phyloP scores from a whole-genome alignment of 2,797 vertebrate species.

The Rhinella marina region DNA sequence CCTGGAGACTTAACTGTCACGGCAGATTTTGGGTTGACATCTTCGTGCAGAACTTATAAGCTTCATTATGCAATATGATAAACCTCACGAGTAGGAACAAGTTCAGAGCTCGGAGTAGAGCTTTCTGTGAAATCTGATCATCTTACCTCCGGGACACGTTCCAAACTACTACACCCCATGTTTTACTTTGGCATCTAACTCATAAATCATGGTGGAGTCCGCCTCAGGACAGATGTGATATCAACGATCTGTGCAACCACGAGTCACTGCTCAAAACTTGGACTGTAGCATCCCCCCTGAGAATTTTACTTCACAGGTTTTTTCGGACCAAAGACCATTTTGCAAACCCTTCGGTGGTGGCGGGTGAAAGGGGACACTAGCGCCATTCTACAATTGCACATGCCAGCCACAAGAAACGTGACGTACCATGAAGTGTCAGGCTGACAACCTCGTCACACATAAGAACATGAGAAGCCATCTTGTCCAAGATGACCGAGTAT shows the following conservation, averaged over 20 bases:
- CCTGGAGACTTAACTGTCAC: slow-evolving; percentile 24
- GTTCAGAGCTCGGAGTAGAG: slow-evolving; percentile 8
- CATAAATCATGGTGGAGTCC: not conserved
- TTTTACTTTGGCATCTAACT: slow-evolving; percentile 30
- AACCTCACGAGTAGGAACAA: not conserved
- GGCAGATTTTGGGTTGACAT: slow-evolving; percentile 6
- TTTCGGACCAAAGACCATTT: not conserved
- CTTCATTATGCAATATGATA: not conserved
- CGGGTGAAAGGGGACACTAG: not conserved
- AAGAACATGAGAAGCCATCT: not conserved
- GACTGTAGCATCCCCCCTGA: not conserved
- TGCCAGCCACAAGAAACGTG: not conserved
- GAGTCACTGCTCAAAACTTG: not conserved
- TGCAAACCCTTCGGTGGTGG: not conserved
- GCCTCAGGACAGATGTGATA: slow-evolving; percentile 15
- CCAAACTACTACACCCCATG: slow-evolving; percentile 33
- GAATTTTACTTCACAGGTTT: not conserved
- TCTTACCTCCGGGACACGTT: slow-evolving; percentile 7
- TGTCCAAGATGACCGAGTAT: not conserved
- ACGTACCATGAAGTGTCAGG: not conserved
- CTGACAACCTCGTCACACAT: not conserved
- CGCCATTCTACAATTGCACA: not conserved
- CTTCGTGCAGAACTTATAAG: not conserved
- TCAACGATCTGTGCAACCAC: not conserved
- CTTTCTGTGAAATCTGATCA: slow-evolving; percentile 4